phyloP scores from a whole-genome alignment of 2,888 invertebrate species.

The Catonia carolina region DNA sequence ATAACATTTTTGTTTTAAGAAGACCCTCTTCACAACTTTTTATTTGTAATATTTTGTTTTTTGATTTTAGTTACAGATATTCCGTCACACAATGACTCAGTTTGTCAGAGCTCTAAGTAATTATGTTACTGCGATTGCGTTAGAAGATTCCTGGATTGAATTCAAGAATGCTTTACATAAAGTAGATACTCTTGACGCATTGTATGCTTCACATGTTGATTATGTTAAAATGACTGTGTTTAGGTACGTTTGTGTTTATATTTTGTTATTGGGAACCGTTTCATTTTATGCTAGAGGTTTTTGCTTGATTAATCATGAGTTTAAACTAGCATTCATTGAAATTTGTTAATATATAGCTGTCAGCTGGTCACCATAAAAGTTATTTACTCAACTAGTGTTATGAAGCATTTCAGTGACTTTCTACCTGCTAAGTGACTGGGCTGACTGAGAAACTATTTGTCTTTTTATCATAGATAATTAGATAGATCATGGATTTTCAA shows the following conservation, averaged over 20 bases:
- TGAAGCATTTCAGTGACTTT: no score
- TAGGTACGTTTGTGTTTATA: slow-evolving; percentile 6
- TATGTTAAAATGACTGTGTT: slow-evolving; percentile 17
- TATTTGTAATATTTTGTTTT: slow-evolving; percentile 1
- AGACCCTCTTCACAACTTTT: no score
- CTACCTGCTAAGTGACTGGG: no score
- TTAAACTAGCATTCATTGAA: slow-evolving; percentile 7
- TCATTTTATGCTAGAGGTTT: no score
- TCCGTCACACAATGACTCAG: slow-evolving; percentile 21
- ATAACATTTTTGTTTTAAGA: no score
- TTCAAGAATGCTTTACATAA: slow-evolving; percentile 16
- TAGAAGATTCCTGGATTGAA: slow-evolving; percentile 17
- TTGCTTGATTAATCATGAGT: no score
- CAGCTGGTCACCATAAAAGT: neutral
- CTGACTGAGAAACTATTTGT: no score
- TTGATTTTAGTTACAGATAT: slow-evolving; percentile 16
- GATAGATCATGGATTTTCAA: no score
- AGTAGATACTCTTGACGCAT: slow-evolving; percentile 12
- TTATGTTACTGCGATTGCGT: slow-evolving; percentile 17
- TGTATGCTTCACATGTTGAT: slow-evolving; percentile 5
- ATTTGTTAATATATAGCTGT: neutral
- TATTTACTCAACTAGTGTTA: no score
- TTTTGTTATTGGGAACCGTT: no score
- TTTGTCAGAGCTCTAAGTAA: slow-evolving; percentile 16
- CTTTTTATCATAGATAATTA: no score